Base-by-base conservation (phyloP, 2,888 invertebrate genomes). In the Apantesis nais region DNA sequence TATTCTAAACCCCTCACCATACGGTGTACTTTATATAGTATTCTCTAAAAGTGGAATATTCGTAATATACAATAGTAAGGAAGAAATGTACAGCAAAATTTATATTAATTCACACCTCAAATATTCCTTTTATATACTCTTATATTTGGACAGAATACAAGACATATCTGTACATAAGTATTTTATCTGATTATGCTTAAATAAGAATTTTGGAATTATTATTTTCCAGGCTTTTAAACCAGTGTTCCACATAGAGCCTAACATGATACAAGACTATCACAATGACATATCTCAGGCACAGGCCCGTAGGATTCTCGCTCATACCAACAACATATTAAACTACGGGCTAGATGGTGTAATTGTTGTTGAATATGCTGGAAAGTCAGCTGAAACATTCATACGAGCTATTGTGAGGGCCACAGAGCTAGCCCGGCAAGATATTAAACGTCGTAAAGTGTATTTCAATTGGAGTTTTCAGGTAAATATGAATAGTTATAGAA, bases 151-250 rank as follows among this genome's bases (percentile, higher is more conserved):
- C 41, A 12, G 0, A 41, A 2, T 14, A 41, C 41, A 41, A 1
- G 14, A 2, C 14, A 41, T 14, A 14, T 41, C 41, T 14, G 41
- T 14, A 41, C 14, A 11, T 41, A 14, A 41, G 41, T 14, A 2
- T 41, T 14, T 41, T 41, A 41, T 14, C 2, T 22, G 7, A 7
- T 44, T 19, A 7, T 1, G 19, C 19, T 44, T 44, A 44, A 44
- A 44, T 44, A 19, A 44, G 34, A 34, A 4, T 34, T 34, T 34
- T 5, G n/a, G n/a, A 52, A 12, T 25, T 55, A 29, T 61, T 8
- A n/a, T 41, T 4, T 86, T 85, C 60, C 70, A 86, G 86, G 71
- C 70, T 14, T 74, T 66, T 31, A 85, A 83, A 74, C 79, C 86
- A 61, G 64, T 85, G 0, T 84, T 85, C 60, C 83, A 76, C 48